Base-by-base conservation (phyloP, 1,140 invertebrate genomes). In the Cydia strobilella region DNA sequence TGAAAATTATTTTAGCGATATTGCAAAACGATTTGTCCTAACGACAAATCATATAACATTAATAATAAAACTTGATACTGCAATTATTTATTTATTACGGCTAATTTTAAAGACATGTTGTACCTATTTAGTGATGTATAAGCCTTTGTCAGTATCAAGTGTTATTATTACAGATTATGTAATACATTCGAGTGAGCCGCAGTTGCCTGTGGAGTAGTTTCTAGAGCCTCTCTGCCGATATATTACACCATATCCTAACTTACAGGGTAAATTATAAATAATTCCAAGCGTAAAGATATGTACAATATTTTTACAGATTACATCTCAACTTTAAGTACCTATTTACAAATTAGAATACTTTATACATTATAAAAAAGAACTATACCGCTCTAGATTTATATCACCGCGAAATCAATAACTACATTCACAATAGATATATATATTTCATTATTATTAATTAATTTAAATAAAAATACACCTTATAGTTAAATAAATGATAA, bases 261-360 rank as follows among this genome's bases (percentile, higher is more conserved):
- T 90, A 89, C 78, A 76, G 76, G 77, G 82, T 84, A 84, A 86
- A 82, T 86, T 89, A 92, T 91, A 91, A 93, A 92, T 91, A 88
- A 93, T 88, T 78, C 35, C 86, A 91, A 91, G 90, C 90, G 84
- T 90, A 92, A 90, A 93, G 91, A 93, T 93, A 93, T 93, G 91
- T 93, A 93, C 91, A 93, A 90, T 90, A 90, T 91, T 92, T 91
- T 91, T 91, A 93, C 88, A 93, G 83, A 85, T 90, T 90, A 91
- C 86, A 87, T 88, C 84, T 71, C 76, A 82, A 87, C 73, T 74
- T 92, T 91, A 93, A 93, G 91, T 93, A 93, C 89, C 90, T 93
- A 93, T 93, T 92, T 93, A 93, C 91, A 93, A 92, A 93, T 92
- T 91, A 91, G 88, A 90, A 90, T 90, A 89, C 89, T 93, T 91